These are phyloP conservation scores for Rhyacichthys aspro DNA, from an alignment of 2,797 vertebrate species.

Conservation along the genomic window DNA sequence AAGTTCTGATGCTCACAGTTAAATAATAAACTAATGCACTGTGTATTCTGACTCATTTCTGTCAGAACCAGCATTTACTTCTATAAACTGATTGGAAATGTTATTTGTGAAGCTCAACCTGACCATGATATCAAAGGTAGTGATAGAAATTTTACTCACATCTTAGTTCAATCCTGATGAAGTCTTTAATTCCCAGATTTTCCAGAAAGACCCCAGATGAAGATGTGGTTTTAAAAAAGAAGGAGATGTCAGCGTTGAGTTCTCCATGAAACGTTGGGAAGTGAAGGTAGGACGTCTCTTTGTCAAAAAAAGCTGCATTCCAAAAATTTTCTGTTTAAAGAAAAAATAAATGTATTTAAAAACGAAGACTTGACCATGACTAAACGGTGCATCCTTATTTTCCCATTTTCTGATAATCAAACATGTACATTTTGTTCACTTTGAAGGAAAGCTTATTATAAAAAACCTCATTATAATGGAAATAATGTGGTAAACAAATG, in stretches of 20 bases:
- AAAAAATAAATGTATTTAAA: not conserved
- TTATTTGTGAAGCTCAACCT: too few species aligned
- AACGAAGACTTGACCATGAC: slow-evolving; percentile 18
- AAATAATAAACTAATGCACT: too few species aligned
- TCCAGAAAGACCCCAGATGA: slow-evolving; percentile 94
- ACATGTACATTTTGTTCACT: slow-evolving; percentile 8
- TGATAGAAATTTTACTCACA: slow-evolving; percentile 82
- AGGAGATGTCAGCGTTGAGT: slow-evolving; percentile 92
- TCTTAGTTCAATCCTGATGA: slow-evolving; percentile 91
- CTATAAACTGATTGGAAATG: too few species aligned
- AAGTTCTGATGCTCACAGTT: too few species aligned
- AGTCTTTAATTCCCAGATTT: slow-evolving; percentile 95
- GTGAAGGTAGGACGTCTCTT: slow-evolving; percentile 92
- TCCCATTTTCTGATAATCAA: not conserved
- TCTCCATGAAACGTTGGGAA: slow-evolving; percentile 95
- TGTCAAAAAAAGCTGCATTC: slow-evolving; percentile 94
- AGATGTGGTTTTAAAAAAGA: slow-evolving; percentile 95
- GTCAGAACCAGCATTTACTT: too few species aligned
- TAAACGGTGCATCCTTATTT: not conserved
- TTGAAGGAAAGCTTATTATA: slow-evolving; percentile 41
- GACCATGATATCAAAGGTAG: not conserved
- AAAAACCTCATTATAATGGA: slow-evolving; percentile 56
- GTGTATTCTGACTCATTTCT: too few species aligned
- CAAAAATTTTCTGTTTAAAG: slow-evolving; percentile 83
- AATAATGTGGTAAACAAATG: slow-evolving; percentile 61